Conservation (phyloP, 1,140 invertebrate genomes). For the Augochlora pura region DNA sequence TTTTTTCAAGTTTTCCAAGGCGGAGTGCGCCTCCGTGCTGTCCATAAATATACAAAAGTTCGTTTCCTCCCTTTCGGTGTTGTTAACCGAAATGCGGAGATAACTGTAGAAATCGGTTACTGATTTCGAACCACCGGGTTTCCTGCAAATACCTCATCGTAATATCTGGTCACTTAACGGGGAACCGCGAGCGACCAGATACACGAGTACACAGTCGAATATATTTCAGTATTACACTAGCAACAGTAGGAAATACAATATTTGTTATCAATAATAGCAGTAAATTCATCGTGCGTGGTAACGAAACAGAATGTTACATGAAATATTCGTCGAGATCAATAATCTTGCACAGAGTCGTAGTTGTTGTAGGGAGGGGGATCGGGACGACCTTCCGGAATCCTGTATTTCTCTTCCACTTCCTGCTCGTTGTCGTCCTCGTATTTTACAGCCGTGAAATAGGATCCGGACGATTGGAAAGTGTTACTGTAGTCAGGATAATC, state of each 20-base stretch:
- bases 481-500: constrained; percentile 85
- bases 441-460: constrained; percentile 83
- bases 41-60: constrained; percentile 30
- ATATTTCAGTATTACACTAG: constrained; percentile 45
- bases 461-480: constrained; percentile 77
- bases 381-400: constrained; percentile 79
- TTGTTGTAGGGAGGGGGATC: constrained; percentile 71
- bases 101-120: constrained; percentile 37
- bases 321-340: constrained; percentile 61
- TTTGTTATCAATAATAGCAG: constrained; percentile 30
- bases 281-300: constrained; percentile 39
- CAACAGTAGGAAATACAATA: constrained; percentile 49
- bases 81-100: neutral
- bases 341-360: constrained; percentile 74
- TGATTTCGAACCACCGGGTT: constrained; percentile 20
- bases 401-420: constrained; percentile 83
- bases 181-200: constrained; percentile 11
- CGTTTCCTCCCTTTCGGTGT: neutral
- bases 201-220: constrained; percentile 13
- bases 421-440: constrained; percentile 82
- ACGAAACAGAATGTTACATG: constrained; percentile 49
- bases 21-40: neutral
- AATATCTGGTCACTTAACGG: constrained; percentile 14
- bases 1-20: neutral
- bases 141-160: constrained; percentile 46